These are phyloP conservation scores for Cydia fagiglandana DNA, from an alignment of 1,140 invertebrate genomes.

Conservation along the genomic window DNA sequence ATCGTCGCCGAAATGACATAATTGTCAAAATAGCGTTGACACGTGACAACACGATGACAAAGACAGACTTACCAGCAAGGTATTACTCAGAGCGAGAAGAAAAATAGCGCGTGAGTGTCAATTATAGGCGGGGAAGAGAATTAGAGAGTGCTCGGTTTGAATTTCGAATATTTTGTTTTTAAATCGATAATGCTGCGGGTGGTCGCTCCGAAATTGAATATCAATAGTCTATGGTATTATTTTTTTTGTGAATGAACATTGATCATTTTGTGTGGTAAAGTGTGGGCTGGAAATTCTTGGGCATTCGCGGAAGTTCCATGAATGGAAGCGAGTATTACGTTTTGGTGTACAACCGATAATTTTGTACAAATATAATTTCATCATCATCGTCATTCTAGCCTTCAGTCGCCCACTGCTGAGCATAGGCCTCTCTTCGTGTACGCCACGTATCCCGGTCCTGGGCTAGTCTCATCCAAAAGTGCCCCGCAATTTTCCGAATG, in stretches of 20 bases:
- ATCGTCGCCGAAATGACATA: constrained; percentile 77
- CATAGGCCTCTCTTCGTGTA: too few species aligned
- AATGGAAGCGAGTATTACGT: neutral
- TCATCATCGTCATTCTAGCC: too few species aligned
- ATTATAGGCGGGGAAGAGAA: constrained; percentile 78
- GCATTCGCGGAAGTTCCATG: constrained; percentile 3
- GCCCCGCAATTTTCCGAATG: too few species aligned
- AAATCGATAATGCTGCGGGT: constrained; percentile 74
- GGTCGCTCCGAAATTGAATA: constrained; percentile 75
- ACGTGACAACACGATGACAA: constrained; percentile 68
- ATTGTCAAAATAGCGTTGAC: constrained; percentile 77
- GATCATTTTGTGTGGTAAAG: constrained; percentile 6
- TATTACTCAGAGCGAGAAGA: constrained; percentile 45
- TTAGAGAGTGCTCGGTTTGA: constrained; percentile 72
- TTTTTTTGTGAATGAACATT: constrained; percentile 45
- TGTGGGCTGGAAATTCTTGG: neutral
- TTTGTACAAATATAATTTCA: neutral
- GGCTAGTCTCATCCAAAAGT: too few species aligned
- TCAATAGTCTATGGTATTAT: constrained; percentile 68
- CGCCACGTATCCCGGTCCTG: too few species aligned
- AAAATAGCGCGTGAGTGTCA: constrained; percentile 67
- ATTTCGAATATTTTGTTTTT: constrained; percentile 73
- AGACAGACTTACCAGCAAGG: constrained; percentile 44
- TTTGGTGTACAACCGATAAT: neutral
- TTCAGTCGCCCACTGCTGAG: too few species aligned